phyloP scores from a whole-genome alignment of 2,113 vertebrate species.

The Spilogale gracilis region DNA sequence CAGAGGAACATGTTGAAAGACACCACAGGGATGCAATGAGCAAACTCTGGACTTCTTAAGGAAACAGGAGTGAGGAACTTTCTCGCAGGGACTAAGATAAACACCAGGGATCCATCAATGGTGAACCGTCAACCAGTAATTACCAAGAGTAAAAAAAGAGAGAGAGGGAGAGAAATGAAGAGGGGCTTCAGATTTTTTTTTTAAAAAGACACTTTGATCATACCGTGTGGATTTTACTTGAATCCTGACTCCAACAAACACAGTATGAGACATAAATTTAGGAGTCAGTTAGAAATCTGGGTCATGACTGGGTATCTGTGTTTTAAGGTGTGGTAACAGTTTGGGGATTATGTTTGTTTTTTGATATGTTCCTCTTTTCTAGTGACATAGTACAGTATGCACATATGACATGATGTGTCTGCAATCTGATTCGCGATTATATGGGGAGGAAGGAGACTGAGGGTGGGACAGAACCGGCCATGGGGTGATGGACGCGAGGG shows the following conservation, averaged over 20 bases:
- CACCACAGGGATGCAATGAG: accelerated
- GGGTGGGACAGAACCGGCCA: accelerated
- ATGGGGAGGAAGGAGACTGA: neutral
- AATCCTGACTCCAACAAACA: neutral
- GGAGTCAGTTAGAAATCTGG: neutral
- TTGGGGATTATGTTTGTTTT: neutral
- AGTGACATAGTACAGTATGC: too few species aligned
- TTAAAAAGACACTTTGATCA: neutral
- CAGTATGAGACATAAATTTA: neutral
- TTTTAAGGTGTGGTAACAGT: neutral
- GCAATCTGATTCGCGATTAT: neutral
- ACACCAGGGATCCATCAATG: accelerated
- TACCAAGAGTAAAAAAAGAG: neutral
- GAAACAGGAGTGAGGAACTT: constrained; percentile 65
- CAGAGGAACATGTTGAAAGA: accelerated
- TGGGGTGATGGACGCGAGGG: neutral
- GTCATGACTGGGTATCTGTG: accelerated
- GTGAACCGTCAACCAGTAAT: neutral
- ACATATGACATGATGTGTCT: accelerated
- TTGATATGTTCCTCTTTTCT: neutral
- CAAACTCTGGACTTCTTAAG: neutral
- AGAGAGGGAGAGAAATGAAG: neutral
- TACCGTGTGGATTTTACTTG: accelerated
- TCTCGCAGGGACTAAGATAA: neutral
- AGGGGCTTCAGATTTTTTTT: neutral